Percentiles rank a stretch among this genome's conserved stretches.
phyloP scores from a whole-genome alignment of 2,888 invertebrate species.

The Tetragnatha montana region DNA sequence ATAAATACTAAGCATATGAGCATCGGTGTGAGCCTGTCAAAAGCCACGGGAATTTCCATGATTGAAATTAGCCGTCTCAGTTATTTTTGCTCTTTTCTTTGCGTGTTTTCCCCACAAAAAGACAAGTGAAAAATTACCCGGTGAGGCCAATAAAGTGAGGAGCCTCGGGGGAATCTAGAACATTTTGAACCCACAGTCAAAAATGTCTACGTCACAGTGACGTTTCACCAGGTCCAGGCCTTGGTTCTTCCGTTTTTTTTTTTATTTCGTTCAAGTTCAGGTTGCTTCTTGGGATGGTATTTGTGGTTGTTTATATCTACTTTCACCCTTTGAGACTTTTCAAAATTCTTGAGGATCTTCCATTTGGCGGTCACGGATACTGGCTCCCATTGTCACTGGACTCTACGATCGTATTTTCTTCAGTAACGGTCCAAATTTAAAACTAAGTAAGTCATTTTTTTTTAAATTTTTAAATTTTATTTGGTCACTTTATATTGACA shows the following conservation, averaged over 20 bases:
- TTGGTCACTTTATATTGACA: no score
- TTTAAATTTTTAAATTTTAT: no score
- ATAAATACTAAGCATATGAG: neutral
- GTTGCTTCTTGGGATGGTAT: neutral
- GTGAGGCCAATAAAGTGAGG: neutral
- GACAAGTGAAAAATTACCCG: neutral
- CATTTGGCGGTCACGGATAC: neutral
- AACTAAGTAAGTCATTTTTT: no score
- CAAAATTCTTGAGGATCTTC: neutral
- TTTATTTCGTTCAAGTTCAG: neutral
- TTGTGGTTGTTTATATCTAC: neutral
- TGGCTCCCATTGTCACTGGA: neutral
- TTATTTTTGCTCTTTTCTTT: neutral
- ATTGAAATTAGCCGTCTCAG: neutral
- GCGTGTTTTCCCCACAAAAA: neutral
- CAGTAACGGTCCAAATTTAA: neutral
- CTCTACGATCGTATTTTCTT: neutral
- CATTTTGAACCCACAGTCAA: neutral
- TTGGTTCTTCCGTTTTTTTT: neutral
- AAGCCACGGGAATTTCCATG: neutral
- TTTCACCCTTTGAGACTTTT: neutral
- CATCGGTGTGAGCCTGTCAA: neutral
- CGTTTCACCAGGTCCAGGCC: neutral
- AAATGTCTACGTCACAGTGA: conserved; percentile 1
- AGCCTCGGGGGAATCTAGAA: neutral